Evolutionary conservation across 2,888 invertebrate genomes (phyloP).

Genomic region (Sabellastarte sp.): DNA sequence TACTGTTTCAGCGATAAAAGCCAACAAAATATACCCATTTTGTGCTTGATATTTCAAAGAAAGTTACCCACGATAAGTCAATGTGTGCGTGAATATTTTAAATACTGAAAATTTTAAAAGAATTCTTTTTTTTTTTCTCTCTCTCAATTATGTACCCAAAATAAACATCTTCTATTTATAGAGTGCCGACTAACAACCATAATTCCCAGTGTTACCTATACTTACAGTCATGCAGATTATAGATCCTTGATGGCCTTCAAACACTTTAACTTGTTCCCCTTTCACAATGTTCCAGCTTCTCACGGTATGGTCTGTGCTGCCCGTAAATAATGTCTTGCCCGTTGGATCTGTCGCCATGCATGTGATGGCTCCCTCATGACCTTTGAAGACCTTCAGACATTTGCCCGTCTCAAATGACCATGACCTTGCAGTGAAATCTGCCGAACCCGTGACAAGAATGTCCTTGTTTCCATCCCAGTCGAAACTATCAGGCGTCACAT

Average conservation of each 20-base stretch:
- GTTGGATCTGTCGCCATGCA: conserved; percentile 60
- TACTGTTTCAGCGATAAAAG: too few relatives aligned
- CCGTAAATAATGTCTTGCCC: conserved; percentile 60
- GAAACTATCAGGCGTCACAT: conserved; percentile 27
- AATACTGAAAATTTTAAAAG: too few relatives aligned
- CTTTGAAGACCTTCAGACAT: conserved; percentile 54
- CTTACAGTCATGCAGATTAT: conserved; percentile 60
- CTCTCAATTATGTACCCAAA: too few relatives aligned
- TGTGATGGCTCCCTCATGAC: conserved; percentile 61
- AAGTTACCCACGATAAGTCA: too few relatives aligned
- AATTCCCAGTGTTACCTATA: too few relatives aligned
- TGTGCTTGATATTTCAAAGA: too few relatives aligned
- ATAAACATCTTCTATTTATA: too few relatives aligned
- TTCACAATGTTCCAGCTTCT: conserved; percentile 60
- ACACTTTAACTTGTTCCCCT: conserved; percentile 57
- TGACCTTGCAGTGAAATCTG: conserved; percentile 56
- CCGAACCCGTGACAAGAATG: conserved; percentile 57
- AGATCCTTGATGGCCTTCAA: conserved; percentile 60
- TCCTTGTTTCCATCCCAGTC: conserved; percentile 51
- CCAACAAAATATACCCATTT: too few relatives aligned
- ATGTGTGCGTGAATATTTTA: too few relatives aligned
- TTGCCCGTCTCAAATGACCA: conserved; percentile 60
- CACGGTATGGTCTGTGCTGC: conserved; percentile 60
- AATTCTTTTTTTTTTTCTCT: too few relatives aligned
- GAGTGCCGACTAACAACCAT: too few relatives aligned